Conservation (phyloP, 2,113 vertebrate genomes). For the Enhydra lutris region DNA sequence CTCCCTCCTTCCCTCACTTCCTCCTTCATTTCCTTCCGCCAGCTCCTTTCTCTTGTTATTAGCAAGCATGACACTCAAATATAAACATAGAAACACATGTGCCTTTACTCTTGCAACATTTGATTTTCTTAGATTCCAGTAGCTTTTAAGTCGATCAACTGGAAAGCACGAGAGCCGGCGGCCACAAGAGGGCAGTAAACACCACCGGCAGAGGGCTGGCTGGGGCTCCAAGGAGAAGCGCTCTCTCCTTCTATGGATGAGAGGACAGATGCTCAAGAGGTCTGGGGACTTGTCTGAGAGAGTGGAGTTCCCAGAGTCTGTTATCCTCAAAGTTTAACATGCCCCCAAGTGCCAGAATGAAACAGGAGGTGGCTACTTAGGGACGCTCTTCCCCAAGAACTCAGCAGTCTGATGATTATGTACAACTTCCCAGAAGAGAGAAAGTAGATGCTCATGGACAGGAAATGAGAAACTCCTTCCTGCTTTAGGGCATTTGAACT, state of each 20-base stretch:
- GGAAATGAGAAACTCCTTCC: not conserved
- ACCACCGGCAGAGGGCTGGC: accelerated
- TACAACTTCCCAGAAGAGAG: not conserved
- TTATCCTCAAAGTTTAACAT: not conserved
- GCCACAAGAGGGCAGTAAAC: constrained; percentile 30
- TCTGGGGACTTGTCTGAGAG: accelerated
- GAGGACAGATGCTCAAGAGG: not conserved
- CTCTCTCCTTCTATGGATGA: not conserved
- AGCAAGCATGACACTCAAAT: not conserved
- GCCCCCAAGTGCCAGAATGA: not conserved
- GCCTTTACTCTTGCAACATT: not conserved
- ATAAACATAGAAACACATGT: not conserved
- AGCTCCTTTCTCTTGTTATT: too few species aligned
- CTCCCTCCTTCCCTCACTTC: accelerated
- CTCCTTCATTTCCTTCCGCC: too few species aligned
- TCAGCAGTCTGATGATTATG: accelerated
- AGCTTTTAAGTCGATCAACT: not conserved
- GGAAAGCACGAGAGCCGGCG: not conserved
- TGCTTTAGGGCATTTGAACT: not conserved
- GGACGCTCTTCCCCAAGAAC: accelerated
- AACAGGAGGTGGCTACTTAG: not conserved
- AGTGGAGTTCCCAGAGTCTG: not conserved
- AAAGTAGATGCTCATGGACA: not conserved
- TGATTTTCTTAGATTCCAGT: not conserved
- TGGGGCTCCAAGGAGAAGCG: accelerated